Evolutionary conservation across 2,113 vertebrate genomes (phyloP).

Genomic region (Dicerorhinus sumatrensis): DNA sequence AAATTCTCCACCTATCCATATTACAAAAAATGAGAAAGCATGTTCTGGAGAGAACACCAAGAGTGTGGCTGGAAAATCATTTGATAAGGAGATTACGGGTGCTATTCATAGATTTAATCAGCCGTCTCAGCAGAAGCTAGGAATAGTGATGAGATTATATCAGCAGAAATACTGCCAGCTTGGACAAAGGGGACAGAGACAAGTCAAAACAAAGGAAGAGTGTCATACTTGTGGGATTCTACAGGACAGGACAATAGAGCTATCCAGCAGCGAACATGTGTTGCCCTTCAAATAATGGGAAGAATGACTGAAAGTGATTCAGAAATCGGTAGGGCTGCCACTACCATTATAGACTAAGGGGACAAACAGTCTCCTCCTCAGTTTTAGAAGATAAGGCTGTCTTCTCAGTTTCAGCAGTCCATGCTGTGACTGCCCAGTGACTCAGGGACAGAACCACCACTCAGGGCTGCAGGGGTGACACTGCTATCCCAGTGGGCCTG

Average conservation of each 20-base stretch:
- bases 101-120: background rate
- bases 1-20: background rate
- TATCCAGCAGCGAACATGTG: background rate
- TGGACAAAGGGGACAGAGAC: background rate
- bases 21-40: background rate
- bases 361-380: background rate
- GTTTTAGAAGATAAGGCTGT: background rate
- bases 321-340: background rate
- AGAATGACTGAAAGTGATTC: background rate
- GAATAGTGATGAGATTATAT: background rate
- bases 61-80: background rate
- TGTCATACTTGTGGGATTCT: background rate
- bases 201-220: background rate
- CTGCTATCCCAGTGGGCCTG: background rate
- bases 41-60: constrained; percentile 9
- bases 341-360: background rate
- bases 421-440: background rate
- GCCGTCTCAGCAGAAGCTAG: constrained; percentile 5
- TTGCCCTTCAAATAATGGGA: background rate
- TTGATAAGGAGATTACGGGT: background rate
- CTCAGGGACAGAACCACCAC: background rate
- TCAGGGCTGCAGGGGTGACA: background rate
- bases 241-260: background rate
- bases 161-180: background rate
- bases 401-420: background rate